Conservation (phyloP, 92 coral and sea anemone genomes). For the Chrysogorgia sp. region DNA sequence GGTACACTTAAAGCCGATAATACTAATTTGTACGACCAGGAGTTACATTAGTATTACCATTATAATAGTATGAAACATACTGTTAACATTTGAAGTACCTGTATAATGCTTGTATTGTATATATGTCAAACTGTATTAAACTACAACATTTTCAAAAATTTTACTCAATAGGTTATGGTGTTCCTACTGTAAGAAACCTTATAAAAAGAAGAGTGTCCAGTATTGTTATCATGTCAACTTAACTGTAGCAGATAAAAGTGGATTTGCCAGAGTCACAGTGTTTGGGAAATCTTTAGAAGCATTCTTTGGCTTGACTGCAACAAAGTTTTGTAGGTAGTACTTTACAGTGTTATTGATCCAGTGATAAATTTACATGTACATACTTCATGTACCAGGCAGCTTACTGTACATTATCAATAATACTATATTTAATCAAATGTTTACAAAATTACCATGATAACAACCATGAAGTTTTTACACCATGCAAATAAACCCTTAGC, state of each 20-base stretch:
- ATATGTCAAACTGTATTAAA: too few species aligned
- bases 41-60: too few species aligned
- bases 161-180: constrained; percentile 71
- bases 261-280: constrained; percentile 72
- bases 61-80: too few species aligned
- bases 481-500: too few species aligned
- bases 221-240: constrained; percentile 77
- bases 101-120: too few species aligned
- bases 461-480: too few species aligned
- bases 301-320: constrained; percentile 88
- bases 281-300: constrained; percentile 83
- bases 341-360: not conserved
- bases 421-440: too few species aligned
- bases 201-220: constrained; percentile 60
- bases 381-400: not conserved
- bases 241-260: constrained; percentile 74
- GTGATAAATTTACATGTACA: not conserved
- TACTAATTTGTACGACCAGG: too few species aligned
- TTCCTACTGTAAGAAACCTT: constrained; percentile 60
- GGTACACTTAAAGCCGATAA: too few species aligned
- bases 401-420: not conserved
- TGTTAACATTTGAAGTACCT: too few species aligned
- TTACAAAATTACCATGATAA: too few species aligned
- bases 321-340: constrained; percentile 76
- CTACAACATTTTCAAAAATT: too few species aligned